These are phyloP conservation scores for Erythrolamprus reginae DNA, from an alignment of 2,113 vertebrate species.

Conservation along the genomic window DNA sequence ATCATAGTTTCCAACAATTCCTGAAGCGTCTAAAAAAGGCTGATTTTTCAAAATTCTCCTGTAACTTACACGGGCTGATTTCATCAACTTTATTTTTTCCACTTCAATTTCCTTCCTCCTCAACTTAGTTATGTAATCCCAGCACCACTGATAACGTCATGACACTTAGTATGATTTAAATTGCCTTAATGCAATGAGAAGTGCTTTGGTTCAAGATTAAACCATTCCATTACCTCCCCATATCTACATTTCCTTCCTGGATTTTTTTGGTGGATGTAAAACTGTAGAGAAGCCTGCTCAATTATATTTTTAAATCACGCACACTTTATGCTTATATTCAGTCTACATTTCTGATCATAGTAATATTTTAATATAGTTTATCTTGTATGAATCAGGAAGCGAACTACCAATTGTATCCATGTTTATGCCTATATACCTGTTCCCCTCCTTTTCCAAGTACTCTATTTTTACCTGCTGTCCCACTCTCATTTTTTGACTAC, in stretches of 20 bases:
- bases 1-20: neutral
- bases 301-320: neutral
- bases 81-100: neutral
- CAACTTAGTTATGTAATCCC: neutral
- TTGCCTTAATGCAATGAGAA: neutral
- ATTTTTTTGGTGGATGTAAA: neutral
- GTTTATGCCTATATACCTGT: neutral
- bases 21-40: neutral
- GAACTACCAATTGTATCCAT: neutral
- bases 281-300: neutral
- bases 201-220: neutral
- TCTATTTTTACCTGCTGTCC: neutral
- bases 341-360: neutral
- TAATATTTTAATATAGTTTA: neutral
- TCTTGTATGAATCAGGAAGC: neutral
- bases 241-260: neutral
- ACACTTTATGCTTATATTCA: neutral
- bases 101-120: neutral
- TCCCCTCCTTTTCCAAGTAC: neutral
- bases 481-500: neutral
- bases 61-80: neutral
- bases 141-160: neutral
- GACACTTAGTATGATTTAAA: neutral
- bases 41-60: neutral
- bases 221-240: neutral